phyloP scores from a whole-genome alignment of 37 sponge, comb jelly and placozoan species.

The Cladorhizidae sp. region DNA sequence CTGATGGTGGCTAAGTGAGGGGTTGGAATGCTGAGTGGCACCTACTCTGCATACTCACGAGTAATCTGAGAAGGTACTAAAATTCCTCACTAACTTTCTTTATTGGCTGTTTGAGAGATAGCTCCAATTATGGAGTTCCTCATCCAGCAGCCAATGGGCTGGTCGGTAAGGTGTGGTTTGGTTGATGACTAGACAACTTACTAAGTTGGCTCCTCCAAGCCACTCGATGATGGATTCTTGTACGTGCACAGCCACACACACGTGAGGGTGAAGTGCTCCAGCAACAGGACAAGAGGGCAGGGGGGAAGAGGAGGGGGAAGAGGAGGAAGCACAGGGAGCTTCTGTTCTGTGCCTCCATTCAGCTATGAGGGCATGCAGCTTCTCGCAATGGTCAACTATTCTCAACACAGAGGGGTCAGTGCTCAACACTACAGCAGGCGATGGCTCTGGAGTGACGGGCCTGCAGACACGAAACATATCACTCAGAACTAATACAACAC shows the following conservation, averaged over 20 bases:
- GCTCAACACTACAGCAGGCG: background rate
- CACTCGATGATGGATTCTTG: slow-evolving; percentile 38
- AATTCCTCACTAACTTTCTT: no score
- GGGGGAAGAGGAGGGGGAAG: background rate
- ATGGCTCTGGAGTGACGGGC: slow-evolving; percentile 5
- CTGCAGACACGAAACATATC: background rate
- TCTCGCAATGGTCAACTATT: slow-evolving; percentile 12
- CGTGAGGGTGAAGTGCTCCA: slow-evolving; percentile 16
- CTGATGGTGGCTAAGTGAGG: no score
- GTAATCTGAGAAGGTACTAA: no score
- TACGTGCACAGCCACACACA: slow-evolving; percentile 4
- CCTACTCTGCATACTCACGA: no score
- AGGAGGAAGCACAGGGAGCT: background rate
- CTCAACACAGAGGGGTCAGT: slow-evolving; percentile 6
- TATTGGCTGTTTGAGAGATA: no score
- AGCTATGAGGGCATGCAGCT: background rate
- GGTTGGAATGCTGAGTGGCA: no score
- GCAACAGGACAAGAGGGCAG: background rate
- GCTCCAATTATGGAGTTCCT: no score
- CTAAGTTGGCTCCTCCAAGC: slow-evolving; percentile 18
- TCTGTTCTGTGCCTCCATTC: background rate
- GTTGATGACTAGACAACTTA: no score
- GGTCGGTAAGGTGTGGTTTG: no score
- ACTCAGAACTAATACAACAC: background rate
- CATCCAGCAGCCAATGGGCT: no score